Percentiles rank a stretch among this genome's conserved stretches.
Evolutionary conservation across 2,113 vertebrate genomes (phyloP).

Genomic region (Hoplias malabaricus): DNA sequence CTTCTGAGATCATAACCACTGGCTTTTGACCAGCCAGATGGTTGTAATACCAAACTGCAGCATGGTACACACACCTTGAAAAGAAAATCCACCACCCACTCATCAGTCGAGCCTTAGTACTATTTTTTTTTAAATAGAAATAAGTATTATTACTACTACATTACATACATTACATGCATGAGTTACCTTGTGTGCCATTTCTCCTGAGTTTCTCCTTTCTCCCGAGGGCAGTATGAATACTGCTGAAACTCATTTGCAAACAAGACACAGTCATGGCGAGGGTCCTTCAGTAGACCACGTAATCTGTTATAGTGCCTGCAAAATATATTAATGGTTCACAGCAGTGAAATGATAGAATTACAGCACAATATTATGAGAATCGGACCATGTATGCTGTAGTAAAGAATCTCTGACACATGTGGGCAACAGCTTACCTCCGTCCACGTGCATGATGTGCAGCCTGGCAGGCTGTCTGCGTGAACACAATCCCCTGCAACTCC

Average conservation of each 20-base stretch:
- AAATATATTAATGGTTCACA: not conserved
- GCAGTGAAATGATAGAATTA: not conserved
- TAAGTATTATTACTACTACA: too few relatives aligned
- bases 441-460: slow-evolving; percentile 87
- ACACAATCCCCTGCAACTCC: slow-evolving; percentile 87
- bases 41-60: slow-evolving; percentile 91
- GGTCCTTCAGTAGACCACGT: slow-evolving; percentile 83
- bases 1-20: slow-evolving; percentile 93
- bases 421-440: slow-evolving; percentile 79
- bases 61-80: slow-evolving; percentile 88
- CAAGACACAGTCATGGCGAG: slow-evolving; percentile 83
- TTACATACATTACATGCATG: not conserved
- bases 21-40: slow-evolving; percentile 86
- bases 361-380: not conserved
- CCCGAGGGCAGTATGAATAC: slow-evolving; percentile 81
- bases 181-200: slow-evolving; percentile 88
- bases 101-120: not conserved
- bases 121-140: too few relatives aligned
- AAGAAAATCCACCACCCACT: not conserved
- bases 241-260: slow-evolving; percentile 94
- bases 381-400: not conserved
- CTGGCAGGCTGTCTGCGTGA: slow-evolving; percentile 93
- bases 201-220: slow-evolving; percentile 85
- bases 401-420: not conserved
- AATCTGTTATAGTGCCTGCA: slow-evolving; percentile 87